Evolutionary conservation across 2,888 invertebrate genomes (phyloP).

Genomic region (Alloscopus bannaensis): DNA sequence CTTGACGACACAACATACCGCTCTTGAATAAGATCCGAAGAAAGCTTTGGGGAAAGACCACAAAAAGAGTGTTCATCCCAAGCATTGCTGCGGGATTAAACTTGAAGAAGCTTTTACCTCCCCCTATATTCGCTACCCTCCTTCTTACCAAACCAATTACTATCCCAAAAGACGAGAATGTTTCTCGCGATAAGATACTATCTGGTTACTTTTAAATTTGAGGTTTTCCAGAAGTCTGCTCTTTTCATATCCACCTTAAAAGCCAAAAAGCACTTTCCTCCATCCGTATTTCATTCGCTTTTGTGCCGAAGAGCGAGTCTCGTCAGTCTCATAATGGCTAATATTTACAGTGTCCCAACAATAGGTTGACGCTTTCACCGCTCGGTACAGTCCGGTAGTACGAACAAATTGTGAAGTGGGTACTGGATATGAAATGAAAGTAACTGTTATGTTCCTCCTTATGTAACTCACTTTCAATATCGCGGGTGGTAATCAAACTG

Average conservation of each 20-base stretch:
- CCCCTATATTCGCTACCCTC: conserved; percentile 29
- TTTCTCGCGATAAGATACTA: conserved; percentile 58
- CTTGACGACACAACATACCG: conserved; percentile 49
- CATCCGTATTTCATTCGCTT: conserved; percentile 50
- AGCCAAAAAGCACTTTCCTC: conserved; percentile 52
- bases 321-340: too few species aligned
- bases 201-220: conserved; percentile 56
- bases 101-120: conserved; percentile 38
- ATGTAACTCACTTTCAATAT: too few species aligned
- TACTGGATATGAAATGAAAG: too few species aligned
- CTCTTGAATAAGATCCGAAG: too few species aligned
- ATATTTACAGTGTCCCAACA: too few species aligned
- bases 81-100: conserved; percentile 26
- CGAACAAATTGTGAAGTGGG: too few species aligned
- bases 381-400: too few species aligned
- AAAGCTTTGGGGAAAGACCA: too few species aligned
- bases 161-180: conserved; percentile 45
- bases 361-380: too few species aligned
- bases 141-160: conserved; percentile 56
- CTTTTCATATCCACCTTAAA: conserved; percentile 37
- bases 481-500: too few species aligned
- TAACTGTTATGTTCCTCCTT: too few species aligned
- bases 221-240: conserved; percentile 56
- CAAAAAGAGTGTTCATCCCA: conserved; percentile 8
- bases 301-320: too few species aligned